These are phyloP conservation scores for Platysteira castanea DNA, from an alignment of 2,113 vertebrate genomes.

Conservation along the genomic window DNA sequence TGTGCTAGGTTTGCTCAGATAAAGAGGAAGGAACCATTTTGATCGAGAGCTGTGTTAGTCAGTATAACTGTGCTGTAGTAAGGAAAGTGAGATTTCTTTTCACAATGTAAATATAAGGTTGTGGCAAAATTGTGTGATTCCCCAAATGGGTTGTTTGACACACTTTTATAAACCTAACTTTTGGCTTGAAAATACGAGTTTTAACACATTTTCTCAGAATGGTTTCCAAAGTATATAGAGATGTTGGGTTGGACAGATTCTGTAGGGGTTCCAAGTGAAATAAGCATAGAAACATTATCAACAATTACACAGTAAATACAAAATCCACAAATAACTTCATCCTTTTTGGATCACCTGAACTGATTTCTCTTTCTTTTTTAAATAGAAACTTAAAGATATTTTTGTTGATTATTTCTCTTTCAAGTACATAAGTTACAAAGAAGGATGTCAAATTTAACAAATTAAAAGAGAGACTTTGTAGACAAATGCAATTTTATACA, in stretches of 20 bases:
- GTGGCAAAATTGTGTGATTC: not conserved
- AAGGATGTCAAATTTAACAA: not conserved
- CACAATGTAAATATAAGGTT: not conserved
- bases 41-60: not conserved
- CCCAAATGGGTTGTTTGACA: not conserved
- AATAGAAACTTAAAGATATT: accelerated
- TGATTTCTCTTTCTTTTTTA: not conserved
- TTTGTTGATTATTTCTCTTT: not conserved
- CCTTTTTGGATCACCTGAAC: not conserved
- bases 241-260: not conserved
- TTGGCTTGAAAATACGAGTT: not conserved
- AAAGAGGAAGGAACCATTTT: not conserved
- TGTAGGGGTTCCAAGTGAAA: not conserved
- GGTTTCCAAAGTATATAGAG: not conserved
- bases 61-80: not conserved
- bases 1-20: not conserved
- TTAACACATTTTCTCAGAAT: not conserved
- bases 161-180: not conserved
- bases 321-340: not conserved
- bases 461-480: not conserved
- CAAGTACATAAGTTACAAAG: not conserved
- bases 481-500: not conserved
- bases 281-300: not conserved
- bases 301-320: not conserved
- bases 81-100: not conserved